Evolutionary conservation across 2,888 invertebrate species (phyloP), one percentile per base, ranked within the genome.

Genomic region (Morpho achilles): DNA sequence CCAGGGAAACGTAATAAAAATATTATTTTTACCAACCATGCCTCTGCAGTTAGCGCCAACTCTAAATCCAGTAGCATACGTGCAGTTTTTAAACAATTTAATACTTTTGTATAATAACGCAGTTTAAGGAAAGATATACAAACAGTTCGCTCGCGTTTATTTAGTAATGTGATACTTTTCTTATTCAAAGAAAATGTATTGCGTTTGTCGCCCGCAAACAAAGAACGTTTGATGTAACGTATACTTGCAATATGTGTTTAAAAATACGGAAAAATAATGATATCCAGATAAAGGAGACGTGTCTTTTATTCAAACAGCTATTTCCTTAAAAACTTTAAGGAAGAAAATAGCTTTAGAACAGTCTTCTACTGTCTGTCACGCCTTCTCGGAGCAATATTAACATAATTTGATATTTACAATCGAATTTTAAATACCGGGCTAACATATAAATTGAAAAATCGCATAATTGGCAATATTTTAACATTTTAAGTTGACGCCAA

Each of bases 1-100:
- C 64, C 68, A 63, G 72, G 71, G 71, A 78, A 77, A 80, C 74
- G 75, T 77, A 79, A 82, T 80, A 80, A 79, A 79, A 82, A 78
- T 69, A 77, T 58, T 50, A 56, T 43, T 66, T 63, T 63, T 22
- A 53, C 60, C 46, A 60, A 50, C 32, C 50, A 42, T 46, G 8
- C 8, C 8, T 46, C 16, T 60, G 56, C 63, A 40, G 7, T 8
- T n/a, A 3, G n/a, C 32, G 10, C 22, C 56, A 48, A 41, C 53
- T 52, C 48, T 58, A 58, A 43, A 0, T 3, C 23, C 0, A 45
- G 1, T 23, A 5, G 0, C 3, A 7, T 66, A 73, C 50, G 53
- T 42, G 23, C 42, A 46, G 58, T 45, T 67, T 67, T 68, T 9
- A 32, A 43, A 4, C 49, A 56, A 9, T 39, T 8, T 42, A 54